Conservation (phyloP, 2,797 vertebrate genomes). For the Dermochelys coriacea region DNA sequence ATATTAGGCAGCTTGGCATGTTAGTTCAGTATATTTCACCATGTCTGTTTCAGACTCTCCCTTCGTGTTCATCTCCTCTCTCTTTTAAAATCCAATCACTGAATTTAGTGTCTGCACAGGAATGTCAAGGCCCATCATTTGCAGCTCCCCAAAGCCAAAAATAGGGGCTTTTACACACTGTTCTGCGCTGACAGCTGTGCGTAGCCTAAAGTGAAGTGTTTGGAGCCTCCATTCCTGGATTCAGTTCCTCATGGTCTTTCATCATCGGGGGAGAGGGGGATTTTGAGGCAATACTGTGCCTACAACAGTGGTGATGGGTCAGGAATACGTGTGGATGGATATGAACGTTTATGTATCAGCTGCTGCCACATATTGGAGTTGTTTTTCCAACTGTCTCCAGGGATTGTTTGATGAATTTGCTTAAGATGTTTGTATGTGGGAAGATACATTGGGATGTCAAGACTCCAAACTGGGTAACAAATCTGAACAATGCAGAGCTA, state of each 20-base stretch:
- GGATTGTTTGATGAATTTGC: constrained; percentile 36
- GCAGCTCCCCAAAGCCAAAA: neutral
- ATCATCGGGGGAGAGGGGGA: rapidly evolving
- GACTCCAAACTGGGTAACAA: neutral
- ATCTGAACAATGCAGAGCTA: constrained; percentile 23
- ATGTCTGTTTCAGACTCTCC: neutral
- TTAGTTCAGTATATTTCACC: neutral
- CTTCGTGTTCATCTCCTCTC: neutral
- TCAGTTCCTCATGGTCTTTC: neutral
- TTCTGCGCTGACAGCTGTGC: neutral
- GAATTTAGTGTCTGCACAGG: neutral
- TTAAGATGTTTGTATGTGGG: constrained; percentile 14
- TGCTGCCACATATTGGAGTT: neutral
- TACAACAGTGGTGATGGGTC: neutral
- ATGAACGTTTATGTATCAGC: neutral
- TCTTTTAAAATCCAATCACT: neutral
- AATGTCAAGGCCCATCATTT: neutral
- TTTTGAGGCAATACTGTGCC: neutral
- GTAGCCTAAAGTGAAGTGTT: rapidly evolving
- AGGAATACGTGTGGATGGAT: neutral
- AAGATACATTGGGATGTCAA: constrained; percentile 7
- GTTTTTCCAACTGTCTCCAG: neutral
- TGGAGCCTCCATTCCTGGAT: rapidly evolving
- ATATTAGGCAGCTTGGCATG: constrained; percentile 41
- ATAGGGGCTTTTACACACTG: neutral